phyloP scores from a whole-genome alignment of 2,888 invertebrate species.

The Drosophila pseudotalamancana region DNA sequence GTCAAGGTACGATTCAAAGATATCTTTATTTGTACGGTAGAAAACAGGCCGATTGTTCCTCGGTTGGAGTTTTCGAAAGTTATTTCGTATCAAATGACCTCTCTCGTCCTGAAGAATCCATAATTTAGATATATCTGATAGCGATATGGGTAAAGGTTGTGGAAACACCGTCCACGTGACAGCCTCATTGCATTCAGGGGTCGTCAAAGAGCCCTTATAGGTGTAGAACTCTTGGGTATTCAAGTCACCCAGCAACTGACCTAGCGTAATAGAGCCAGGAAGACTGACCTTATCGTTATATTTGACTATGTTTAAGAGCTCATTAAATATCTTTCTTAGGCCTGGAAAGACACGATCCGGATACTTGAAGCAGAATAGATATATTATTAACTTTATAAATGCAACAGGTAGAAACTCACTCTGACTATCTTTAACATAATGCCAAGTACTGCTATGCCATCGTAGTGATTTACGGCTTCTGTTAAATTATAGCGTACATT shows the following conservation, averaged over 20 bases:
- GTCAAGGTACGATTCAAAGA: slow-evolving; percentile 3
- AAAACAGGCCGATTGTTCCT: slow-evolving; percentile 49
- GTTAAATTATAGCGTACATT: slow-evolving; percentile 85
- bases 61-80: slow-evolving; percentile 63
- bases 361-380: slow-evolving; percentile 28
- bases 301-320: slow-evolving; percentile 44
- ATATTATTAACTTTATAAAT: background rate
- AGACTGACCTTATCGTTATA: slow-evolving; percentile 54
- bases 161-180: slow-evolving; percentile 89
- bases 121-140: slow-evolving; percentile 53
- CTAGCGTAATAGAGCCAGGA: slow-evolving; percentile 58
- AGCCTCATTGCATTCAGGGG: slow-evolving; percentile 89
- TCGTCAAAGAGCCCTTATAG: slow-evolving; percentile 89
- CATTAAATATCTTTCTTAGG: slow-evolving; percentile 60
- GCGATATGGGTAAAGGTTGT: slow-evolving; percentile 85
- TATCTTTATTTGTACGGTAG: slow-evolving; percentile 35
- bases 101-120: slow-evolving; percentile 63
- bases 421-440: slow-evolving; percentile 84
- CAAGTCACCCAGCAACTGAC: slow-evolving; percentile 74
- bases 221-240: slow-evolving; percentile 73
- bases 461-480: slow-evolving; percentile 85
- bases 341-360: slow-evolving; percentile 64
- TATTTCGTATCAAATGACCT: slow-evolving; percentile 56
- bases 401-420: slow-evolving; percentile 16
- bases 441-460: slow-evolving; percentile 88